Evolutionary conservation across 2,888 invertebrate genomes (phyloP).

Genomic region (Plusia festucae): DNA sequence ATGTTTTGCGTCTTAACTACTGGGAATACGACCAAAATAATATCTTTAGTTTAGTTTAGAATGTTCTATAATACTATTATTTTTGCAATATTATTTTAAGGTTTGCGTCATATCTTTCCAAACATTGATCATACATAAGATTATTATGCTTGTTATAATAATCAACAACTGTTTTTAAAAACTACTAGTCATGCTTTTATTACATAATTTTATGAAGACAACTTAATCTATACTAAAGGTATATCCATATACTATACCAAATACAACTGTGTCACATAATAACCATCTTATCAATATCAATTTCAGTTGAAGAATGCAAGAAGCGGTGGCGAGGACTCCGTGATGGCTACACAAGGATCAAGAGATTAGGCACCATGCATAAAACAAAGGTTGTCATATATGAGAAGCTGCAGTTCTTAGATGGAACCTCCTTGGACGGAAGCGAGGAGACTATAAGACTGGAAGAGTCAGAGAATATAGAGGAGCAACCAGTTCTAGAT

Average conservation of each 20-base stretch:
- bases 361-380: conserved; percentile 78
- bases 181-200: not conserved
- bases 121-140: not conserved
- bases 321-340: conserved; percentile 88
- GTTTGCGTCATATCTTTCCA: not conserved
- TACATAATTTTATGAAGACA: not conserved
- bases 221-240: not conserved
- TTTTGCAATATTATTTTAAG: not conserved
- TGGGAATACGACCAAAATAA: not conserved
- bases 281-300: not conserved
- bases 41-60: not conserved
- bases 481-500: conserved; percentile 44
- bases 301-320: conserved; percentile 89
- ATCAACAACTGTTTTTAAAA: not conserved
- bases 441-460: conserved; percentile 49
- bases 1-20: not conserved
- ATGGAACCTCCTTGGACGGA: conserved; percentile 63
- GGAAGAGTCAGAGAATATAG: conserved; percentile 52
- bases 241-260: not conserved
- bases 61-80: not conserved
- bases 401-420: conserved; percentile 80
- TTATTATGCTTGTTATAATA: not conserved
- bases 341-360: conserved; percentile 87
- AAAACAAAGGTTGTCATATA: conserved; percentile 76
- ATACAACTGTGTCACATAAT: not conserved